Evolutionary conservation across 2,797 vertebrate species (phyloP), one percentile per base, ranked within the genome.

Genomic region (Allobates femoralis): DNA sequence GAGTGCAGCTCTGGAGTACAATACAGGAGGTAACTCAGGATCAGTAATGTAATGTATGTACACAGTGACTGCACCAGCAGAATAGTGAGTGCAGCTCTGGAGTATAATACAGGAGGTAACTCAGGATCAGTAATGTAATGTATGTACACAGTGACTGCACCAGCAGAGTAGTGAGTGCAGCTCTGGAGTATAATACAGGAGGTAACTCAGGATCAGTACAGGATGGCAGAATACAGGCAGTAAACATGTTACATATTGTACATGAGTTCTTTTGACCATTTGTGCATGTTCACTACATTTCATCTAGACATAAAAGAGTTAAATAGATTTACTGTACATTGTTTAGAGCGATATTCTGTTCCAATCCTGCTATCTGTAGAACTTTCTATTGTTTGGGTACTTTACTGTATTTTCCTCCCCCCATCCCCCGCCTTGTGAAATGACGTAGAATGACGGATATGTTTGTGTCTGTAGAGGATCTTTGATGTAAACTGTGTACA

Each of bases 401-500:
- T n/a, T 41, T 23, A 23, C 14, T 41, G 34, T 71, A n/a, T 74
- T 21, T 0, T 10, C 19, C 34, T 10, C 18, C 14, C 56, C 37
- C 23, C 41, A n/a, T 26, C 71, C 71, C 69, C 41, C n/a, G 21
- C 37, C 37, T 26, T 74, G n/a, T 74, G 19, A 10, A 37, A 37
- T 34, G n/a, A 1, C 34, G 32, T 1, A 32, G 12, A 14, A 74
- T 74, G 71, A 74, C 71, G 71, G 71, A 74, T 74, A 26, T 74
- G 41, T 26, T 26, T 74, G 18, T 74, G 71, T 74, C 23, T 46
- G 3, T 74, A 74, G 1, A 12, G 26, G 41, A 46, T 2, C 41
- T 74, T 74, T 74, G 71, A 74, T 74, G 71, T 73, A n/a, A 73
- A 1, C 19, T 37, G 66, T 50, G 2, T 50, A 74, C 71, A 74